phyloP scores from a whole-genome alignment of 2,888 invertebrate species.

The Ypsolopha sequella region DNA sequence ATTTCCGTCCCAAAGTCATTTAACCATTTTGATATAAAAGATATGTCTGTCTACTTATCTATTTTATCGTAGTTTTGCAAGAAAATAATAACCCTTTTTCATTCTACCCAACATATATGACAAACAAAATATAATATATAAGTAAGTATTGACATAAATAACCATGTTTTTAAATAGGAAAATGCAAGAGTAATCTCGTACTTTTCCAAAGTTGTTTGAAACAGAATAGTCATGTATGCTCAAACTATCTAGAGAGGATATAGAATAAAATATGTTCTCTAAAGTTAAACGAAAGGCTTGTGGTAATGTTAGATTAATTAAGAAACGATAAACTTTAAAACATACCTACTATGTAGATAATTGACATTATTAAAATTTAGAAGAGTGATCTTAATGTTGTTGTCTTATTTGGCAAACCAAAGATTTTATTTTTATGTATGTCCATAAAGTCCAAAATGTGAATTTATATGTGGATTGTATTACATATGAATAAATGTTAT shows the following conservation, averaged over 20 bases:
- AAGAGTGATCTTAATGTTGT: slow-evolving; percentile 46
- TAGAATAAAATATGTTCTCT: slow-evolving; percentile 19
- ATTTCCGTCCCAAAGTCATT: slow-evolving; percentile 68
- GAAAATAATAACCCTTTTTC: too few species aligned
- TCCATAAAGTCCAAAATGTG: slow-evolving; percentile 48
- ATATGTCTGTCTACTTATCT: slow-evolving; percentile 13
- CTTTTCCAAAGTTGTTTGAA: too few species aligned
- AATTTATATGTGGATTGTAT: slow-evolving; percentile 50
- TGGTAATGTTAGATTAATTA: slow-evolving; percentile 28
- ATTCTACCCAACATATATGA: too few species aligned
- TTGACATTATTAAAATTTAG: slow-evolving; percentile 24
- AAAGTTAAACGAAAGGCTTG: slow-evolving; percentile 52
- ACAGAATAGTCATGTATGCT: slow-evolving; percentile 21
- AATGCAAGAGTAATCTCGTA: too few species aligned
- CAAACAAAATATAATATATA: too few species aligned
- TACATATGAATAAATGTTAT: slow-evolving; percentile 38
- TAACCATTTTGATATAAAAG: slow-evolving; percentile 44
- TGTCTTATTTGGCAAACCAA: slow-evolving; percentile 60
- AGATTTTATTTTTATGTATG: slow-evolving; percentile 63
- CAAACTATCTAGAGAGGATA: slow-evolving; percentile 32
- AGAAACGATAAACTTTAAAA: slow-evolving; percentile 15
- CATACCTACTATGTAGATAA: slow-evolving; percentile 19
- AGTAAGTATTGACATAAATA: too few species aligned
- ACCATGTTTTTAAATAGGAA: too few species aligned
- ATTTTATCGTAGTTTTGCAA: too few species aligned